These are phyloP conservation scores for Archivesica marissinica DNA, from an alignment of 1,140 invertebrate genomes.

Conservation along the genomic window DNA sequence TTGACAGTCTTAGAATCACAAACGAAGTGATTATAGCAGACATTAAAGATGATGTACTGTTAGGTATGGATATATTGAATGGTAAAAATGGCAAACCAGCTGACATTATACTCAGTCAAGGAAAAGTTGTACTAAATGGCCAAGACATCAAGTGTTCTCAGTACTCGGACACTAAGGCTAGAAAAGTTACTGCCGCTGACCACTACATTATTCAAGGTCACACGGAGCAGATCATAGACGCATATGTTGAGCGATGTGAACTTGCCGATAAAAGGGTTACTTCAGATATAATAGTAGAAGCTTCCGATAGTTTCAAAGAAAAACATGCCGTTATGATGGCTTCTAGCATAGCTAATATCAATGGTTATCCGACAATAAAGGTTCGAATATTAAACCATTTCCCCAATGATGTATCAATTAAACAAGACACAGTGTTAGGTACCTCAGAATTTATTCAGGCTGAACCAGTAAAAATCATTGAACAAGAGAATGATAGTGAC, in stretches of 20 bases:
- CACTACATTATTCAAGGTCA: not conserved
- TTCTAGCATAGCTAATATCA: not conserved
- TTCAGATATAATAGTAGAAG: conserved; percentile 2
- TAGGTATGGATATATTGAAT: not conserved
- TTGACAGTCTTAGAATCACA: not conserved
- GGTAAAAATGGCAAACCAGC: not conserved
- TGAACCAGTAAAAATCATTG: no score
- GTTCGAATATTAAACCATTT: not conserved
- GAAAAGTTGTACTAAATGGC: not conserved
- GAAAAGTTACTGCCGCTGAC: conserved; percentile 1
- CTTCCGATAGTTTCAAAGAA: not conserved
- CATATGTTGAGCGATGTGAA: not conserved
- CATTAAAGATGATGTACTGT: conserved; percentile 5
- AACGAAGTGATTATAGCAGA: not conserved
- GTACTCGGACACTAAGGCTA: not conserved
- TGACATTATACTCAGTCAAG: conserved; percentile 1
- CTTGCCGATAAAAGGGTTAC: not conserved
- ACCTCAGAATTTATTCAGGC: no score
- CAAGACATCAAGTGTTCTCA: not conserved
- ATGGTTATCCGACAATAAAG: not conserved
- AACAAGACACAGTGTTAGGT: not conserved
- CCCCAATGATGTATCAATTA: not conserved
- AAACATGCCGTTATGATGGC: not conserved
- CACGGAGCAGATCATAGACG: not conserved
- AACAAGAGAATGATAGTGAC: no score